These are phyloP conservation scores for Drosophila trapezifrons DNA, from an alignment of 1,140 invertebrate genomes.

Conservation along the genomic window DNA sequence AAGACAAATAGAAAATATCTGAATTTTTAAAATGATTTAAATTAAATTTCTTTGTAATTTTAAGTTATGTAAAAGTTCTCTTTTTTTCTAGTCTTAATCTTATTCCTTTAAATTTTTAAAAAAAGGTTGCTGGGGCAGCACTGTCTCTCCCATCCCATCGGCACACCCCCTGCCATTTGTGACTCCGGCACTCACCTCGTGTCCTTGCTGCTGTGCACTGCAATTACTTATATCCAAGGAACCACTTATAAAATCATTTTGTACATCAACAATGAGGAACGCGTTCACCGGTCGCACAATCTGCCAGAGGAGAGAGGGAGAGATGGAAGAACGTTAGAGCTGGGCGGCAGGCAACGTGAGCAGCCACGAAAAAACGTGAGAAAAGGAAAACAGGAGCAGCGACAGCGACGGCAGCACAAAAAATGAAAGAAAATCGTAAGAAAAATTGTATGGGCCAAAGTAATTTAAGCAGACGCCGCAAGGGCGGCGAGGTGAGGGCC, in stretches of 20 bases:
- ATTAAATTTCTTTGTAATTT: too few species aligned
- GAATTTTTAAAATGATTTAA: too few species aligned
- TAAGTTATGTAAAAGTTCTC: background rate
- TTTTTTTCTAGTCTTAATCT: background rate
- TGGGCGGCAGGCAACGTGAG: constrained; percentile 50
- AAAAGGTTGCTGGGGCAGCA: background rate
- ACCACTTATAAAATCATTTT: constrained; percentile 99
- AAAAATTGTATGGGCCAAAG: constrained; percentile 76
- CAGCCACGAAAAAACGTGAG: constrained; percentile 37
- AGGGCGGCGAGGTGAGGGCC: constrained; percentile 54
- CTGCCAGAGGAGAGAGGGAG: constrained; percentile 84
- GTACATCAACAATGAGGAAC: constrained; percentile 98
- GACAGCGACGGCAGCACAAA: constrained; percentile 50
- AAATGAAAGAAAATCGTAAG: constrained; percentile 72
- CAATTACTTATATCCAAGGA: constrained; percentile 96
- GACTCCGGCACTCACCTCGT: constrained; percentile 87
- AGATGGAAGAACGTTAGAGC: constrained; percentile 35
- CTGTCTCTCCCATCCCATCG: constrained; percentile 14
- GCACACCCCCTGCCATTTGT: constrained; percentile 22
- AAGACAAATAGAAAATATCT: too few species aligned
- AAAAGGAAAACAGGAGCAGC: constrained; percentile 46
- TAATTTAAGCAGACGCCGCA: constrained; percentile 75
- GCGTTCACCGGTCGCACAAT: constrained; percentile 94
- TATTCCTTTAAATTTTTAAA: background rate
- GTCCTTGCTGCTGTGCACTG: constrained; percentile 95